Evolutionary conservation across 2,888 invertebrate genomes (phyloP).

Genomic region (Ptychoptera contaminata): DNA sequence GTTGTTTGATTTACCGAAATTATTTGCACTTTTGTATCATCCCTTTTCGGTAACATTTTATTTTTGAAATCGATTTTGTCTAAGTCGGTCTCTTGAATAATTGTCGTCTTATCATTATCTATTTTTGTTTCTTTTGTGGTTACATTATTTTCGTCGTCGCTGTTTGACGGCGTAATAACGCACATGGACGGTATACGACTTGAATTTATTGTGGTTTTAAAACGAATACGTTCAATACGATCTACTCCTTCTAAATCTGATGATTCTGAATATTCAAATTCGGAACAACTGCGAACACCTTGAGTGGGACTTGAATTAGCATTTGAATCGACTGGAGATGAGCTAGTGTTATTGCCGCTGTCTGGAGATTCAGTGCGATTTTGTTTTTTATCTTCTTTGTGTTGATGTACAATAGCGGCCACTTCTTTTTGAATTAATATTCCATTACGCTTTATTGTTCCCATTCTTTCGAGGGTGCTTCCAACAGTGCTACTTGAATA

Average conservation of each 20-base stretch:
- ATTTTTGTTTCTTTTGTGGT: background rate
- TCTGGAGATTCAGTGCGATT: conserved; percentile 62
- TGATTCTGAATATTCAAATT: conserved; percentile 73
- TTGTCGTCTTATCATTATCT: conserved; percentile 21
- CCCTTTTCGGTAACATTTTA: conserved; percentile 2
- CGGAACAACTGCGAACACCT: conserved; percentile 52
- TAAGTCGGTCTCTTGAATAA: conserved; percentile 5
- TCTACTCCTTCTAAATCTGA: conserved; percentile 80
- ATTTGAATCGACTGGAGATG: conserved; percentile 53
- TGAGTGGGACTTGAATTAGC: conserved; percentile 55
- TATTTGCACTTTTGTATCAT: conserved; percentile 5
- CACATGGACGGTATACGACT: conserved; percentile 86
- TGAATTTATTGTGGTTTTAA: conserved; percentile 74
- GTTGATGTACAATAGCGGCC: conserved; percentile 39
- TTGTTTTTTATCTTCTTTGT: conserved; percentile 26
- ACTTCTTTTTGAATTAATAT: conserved; percentile 35
- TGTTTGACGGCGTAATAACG: conserved; percentile 74
- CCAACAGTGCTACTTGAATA: conserved; percentile 31
- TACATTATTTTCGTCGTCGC: conserved; percentile 55
- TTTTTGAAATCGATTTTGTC: conserved; percentile 11
- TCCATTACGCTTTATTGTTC: conserved; percentile 31
- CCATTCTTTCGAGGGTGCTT: conserved; percentile 29
- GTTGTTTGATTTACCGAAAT: conserved; percentile 11
- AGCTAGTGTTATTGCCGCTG: conserved; percentile 67
- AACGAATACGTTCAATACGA: conserved; percentile 67